These are phyloP conservation scores for Oncorhynchus clarkii DNA, from an alignment of 2,113 vertebrate species.

Conservation along the genomic window DNA sequence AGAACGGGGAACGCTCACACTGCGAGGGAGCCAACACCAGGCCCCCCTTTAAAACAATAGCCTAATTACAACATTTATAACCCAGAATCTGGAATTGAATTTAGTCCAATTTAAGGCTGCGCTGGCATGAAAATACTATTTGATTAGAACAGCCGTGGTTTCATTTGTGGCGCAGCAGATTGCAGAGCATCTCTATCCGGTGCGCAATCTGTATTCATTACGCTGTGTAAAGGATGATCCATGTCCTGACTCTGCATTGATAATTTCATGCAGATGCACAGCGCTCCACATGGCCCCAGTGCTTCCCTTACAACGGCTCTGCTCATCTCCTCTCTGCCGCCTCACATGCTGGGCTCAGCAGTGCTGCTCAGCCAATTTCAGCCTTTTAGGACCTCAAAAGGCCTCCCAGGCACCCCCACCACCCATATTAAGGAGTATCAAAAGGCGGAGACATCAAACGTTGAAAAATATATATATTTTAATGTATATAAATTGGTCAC, in stretches of 20 bases:
- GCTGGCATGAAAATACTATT: conserved; percentile 77
- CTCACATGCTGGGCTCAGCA: conserved; percentile 23
- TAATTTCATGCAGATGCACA: conserved; percentile 75
- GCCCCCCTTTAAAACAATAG: conserved; percentile 63
- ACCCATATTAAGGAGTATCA: background rate
- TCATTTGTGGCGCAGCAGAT: conserved; percentile 79
- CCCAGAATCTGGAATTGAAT: conserved; percentile 75
- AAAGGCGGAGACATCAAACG: too few relatives aligned
- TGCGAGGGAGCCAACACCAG: conserved; percentile 17
- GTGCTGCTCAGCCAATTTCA: conserved; percentile 22
- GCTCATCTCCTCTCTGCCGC: conserved; percentile 1
- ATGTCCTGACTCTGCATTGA: conserved; percentile 66
- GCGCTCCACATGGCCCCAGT: conserved; percentile 55
- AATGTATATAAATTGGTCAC: conserved; percentile 33
- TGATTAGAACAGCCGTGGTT: conserved; percentile 80
- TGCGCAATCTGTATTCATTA: conserved; percentile 76
- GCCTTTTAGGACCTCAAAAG: conserved; percentile 10
- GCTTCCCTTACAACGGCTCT: background rate
- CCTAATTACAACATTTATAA: conserved; percentile 77
- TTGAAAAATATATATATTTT: background rate
- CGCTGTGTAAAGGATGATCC: conserved; percentile 71
- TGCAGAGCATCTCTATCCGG: conserved; percentile 75
- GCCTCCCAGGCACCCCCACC: conserved; percentile 11
- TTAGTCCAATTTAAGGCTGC: conserved; percentile 76
- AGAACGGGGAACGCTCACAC: too few relatives aligned